Conservation (phyloP, 2,113 vertebrate genomes). For the Lethenteron camtschaticum region DNA sequence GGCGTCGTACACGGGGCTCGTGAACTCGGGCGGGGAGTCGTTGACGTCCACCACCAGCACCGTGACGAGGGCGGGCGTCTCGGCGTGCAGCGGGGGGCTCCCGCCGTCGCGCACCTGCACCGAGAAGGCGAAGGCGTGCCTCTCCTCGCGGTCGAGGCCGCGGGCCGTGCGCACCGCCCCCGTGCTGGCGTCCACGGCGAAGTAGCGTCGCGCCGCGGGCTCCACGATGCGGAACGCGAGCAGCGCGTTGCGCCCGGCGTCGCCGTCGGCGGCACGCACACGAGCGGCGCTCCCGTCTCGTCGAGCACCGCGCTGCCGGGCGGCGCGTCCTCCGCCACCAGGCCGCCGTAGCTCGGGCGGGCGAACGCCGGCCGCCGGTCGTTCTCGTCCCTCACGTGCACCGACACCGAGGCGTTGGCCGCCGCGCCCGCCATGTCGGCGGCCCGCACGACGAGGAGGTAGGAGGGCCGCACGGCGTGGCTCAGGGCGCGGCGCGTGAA, state of each 20-base stretch:
- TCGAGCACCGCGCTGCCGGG: constrained; percentile 60
- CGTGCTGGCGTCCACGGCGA: constrained; percentile 73
- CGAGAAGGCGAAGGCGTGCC: constrained; percentile 56
- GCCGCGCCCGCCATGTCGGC: constrained; percentile 90
- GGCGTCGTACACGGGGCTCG: constrained; percentile 52
- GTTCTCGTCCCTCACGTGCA: constrained; percentile 72
- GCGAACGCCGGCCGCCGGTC: constrained; percentile 73
- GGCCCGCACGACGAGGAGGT: constrained; percentile 49
- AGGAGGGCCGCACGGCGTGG: constrained; percentile 42
- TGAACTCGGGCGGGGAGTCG: constrained; percentile 70
- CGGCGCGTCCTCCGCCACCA: constrained; percentile 65
- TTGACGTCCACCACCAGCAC: constrained; percentile 76
- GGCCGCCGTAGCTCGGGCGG: constrained; percentile 47
- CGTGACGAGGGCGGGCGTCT: constrained; percentile 59
- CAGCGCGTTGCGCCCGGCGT: constrained; percentile 69
- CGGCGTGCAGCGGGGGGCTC: constrained; percentile 59
- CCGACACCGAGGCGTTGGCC: constrained; percentile 47
- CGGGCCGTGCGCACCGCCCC: constrained; percentile 79
- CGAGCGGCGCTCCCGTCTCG: constrained; percentile 36
- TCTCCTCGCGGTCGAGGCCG: constrained; percentile 63
- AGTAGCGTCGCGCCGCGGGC: constrained; percentile 66
- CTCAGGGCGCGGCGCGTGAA: constrained; percentile 50
- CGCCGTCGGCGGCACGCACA: constrained; percentile 69
- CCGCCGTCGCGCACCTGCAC: constrained; percentile 80
- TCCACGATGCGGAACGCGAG: constrained; percentile 84